Evolutionary conservation across 64 coral and sea anemone species (phyloP).

Genomic region (Montipora foliosa): DNA sequence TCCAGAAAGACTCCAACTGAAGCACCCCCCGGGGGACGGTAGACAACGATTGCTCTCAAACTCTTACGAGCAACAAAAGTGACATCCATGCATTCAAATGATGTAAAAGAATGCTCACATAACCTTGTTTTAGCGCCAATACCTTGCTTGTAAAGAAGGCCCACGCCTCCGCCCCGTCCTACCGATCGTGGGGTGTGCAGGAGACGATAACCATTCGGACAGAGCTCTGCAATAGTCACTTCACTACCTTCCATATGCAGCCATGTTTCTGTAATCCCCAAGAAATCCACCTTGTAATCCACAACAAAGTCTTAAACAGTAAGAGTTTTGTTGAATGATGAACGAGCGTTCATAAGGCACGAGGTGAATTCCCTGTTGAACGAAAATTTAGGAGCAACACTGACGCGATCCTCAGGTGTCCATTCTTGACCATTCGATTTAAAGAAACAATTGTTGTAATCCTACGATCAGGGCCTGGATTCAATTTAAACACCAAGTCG

Average conservation of each 20-base stretch:
- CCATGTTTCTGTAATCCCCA: neutral
- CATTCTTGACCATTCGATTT: constrained; percentile 3
- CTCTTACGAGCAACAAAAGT: constrained; percentile 47
- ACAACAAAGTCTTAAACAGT: neutral
- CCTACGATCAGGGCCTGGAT: no score
- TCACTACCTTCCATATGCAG: constrained; percentile 19
- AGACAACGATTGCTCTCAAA: constrained; percentile 40
- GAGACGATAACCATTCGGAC: constrained; percentile 50
- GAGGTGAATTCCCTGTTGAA: constrained; percentile 40
- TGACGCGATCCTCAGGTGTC: neutral
- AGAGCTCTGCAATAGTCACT: constrained; percentile 25
- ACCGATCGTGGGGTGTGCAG: constrained; percentile 8
- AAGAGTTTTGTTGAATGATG: constrained; percentile 37
- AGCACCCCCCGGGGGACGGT: neutral
- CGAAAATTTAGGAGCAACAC: constrained; percentile 24
- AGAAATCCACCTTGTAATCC: no score
- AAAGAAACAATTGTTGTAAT: neutral
- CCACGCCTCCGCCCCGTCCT: constrained; percentile 29
- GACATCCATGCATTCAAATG: constrained; percentile 38
- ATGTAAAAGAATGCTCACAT: constrained; percentile 46
- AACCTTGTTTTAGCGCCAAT: constrained; percentile 40
- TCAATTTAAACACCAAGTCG: no score
- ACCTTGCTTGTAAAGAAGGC: constrained; percentile 49
- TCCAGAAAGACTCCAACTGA: constrained; percentile 25
- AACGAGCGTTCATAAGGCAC: constrained; percentile 36